phyloP scores from a whole-genome alignment of 2,797 vertebrate species.

The Scolopax rusticola region DNA sequence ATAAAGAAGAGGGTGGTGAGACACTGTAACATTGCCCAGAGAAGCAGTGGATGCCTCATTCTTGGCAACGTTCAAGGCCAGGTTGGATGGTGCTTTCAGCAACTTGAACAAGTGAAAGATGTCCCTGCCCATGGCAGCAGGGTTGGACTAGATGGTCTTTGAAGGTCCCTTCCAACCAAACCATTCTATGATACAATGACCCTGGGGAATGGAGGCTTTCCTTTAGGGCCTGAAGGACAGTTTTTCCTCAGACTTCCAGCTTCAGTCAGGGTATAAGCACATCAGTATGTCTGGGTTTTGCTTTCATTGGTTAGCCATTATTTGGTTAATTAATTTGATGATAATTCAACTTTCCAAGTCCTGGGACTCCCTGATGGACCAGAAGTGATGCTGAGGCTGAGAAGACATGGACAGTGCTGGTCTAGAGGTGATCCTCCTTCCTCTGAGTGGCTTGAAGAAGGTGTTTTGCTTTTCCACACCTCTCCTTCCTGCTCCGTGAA shows the following conservation, averaged over 20 bases:
- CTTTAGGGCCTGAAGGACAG: neutral
- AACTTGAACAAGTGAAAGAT: neutral
- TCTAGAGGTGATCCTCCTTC: neutral
- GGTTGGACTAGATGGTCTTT: neutral
- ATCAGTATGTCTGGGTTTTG: neutral
- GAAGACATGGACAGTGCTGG: accelerated
- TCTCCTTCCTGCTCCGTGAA: accelerated
- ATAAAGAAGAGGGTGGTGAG: neutral
- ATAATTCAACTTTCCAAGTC: neutral
- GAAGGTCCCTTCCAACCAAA: neutral
- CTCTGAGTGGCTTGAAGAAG: neutral
- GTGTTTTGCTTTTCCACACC: neutral
- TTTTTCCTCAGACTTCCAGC: neutral
- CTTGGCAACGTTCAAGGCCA: neutral
- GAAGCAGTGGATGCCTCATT: neutral
- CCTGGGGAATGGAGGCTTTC: neutral
- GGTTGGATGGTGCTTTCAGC: neutral
- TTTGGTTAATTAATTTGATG: neutral
- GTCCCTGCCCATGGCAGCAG: neutral
- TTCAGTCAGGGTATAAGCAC: neutral
- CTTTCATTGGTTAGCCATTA: neutral
- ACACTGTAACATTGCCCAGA: neutral
- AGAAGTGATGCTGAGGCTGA: neutral
- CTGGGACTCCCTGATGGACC: neutral
- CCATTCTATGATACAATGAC: neutral